These are phyloP conservation scores for Schmidtea mediterranea DNA, from an alignment of 1,140 invertebrate genomes.

Conservation along the genomic window DNA sequence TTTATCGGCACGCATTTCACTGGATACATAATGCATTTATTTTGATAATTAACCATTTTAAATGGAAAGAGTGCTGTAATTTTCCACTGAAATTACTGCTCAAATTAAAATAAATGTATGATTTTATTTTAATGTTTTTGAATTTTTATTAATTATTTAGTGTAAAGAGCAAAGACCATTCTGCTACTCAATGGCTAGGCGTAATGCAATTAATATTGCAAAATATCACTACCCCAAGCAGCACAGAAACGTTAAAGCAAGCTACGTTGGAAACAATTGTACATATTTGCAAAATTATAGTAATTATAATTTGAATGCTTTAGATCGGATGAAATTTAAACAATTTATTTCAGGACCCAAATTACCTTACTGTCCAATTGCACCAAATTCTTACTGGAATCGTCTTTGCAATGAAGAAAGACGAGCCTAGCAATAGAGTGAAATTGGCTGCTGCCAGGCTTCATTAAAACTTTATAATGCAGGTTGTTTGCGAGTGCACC, in stretches of 20 bases:
- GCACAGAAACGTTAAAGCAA: conserved; percentile 75
- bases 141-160: no score
- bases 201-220: conserved; percentile 57
- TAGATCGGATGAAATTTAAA: conserved; percentile 37
- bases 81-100: conserved; percentile 52
- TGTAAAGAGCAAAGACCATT: conserved; percentile 59
- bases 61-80: conserved; percentile 62
- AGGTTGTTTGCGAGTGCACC: conserved; percentile 64
- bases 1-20: no score
- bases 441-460: conserved; percentile 73
- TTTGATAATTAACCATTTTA: no score
- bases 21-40: no score
- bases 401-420: conserved; percentile 75
- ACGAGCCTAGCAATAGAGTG: conserved; percentile 36
- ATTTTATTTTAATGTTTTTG: conserved; percentile 8
- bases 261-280: conserved; percentile 84
- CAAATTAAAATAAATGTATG: conserved; percentile 85
- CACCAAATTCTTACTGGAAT: conserved; percentile 93
- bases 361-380: conserved; percentile 59
- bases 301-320: conserved; percentile 3
- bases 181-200: conserved; percentile 42
- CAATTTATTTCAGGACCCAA: no score
- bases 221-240: conserved; percentile 51
- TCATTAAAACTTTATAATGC: conserved; percentile 96
- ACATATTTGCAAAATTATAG: conserved; percentile 51